Percentiles rank a stretch among this genome's conserved stretches.
Conservation (phyloP, 2,113 vertebrate species). For the Cygnus atratus region DNA sequence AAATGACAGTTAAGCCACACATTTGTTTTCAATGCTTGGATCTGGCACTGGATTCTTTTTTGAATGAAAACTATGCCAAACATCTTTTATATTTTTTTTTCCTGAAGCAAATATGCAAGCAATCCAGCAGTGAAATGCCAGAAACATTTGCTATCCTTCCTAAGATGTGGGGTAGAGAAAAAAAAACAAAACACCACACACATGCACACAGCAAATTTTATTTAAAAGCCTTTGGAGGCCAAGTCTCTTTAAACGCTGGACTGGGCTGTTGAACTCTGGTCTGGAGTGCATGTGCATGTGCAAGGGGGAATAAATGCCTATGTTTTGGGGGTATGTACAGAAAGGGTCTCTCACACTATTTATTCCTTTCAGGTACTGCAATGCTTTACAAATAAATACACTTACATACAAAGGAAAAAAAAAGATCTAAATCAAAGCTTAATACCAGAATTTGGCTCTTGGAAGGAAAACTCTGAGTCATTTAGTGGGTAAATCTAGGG, state of each 20-base stretch:
- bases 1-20: slow-evolving; percentile 66
- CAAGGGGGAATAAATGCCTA: not conserved
- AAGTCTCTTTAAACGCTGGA: not conserved
- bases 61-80: slow-evolving; percentile 73
- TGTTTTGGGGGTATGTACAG: not conserved
- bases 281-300: not conserved
- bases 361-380: not conserved
- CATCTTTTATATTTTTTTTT: slow-evolving; percentile 62
- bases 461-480: not conserved
- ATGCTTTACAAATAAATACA: not conserved
- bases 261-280: not conserved
- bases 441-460: not conserved
- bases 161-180: slow-evolving; percentile 19
- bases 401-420: not conserved
- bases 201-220: not conserved
- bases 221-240: not conserved
- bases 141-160: slow-evolving; percentile 53
- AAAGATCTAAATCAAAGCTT: not conserved
- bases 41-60: slow-evolving; percentile 65
- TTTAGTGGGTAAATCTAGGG: not conserved
- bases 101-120: slow-evolving; percentile 59
- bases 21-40: slow-evolving; percentile 65
- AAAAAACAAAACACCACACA: not conserved
- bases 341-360: not conserved
- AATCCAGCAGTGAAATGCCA: slow-evolving; percentile 44